These are phyloP conservation scores for Triops cancriformis DNA, from an alignment of 1,140 invertebrate species.

Conservation along the genomic window DNA sequence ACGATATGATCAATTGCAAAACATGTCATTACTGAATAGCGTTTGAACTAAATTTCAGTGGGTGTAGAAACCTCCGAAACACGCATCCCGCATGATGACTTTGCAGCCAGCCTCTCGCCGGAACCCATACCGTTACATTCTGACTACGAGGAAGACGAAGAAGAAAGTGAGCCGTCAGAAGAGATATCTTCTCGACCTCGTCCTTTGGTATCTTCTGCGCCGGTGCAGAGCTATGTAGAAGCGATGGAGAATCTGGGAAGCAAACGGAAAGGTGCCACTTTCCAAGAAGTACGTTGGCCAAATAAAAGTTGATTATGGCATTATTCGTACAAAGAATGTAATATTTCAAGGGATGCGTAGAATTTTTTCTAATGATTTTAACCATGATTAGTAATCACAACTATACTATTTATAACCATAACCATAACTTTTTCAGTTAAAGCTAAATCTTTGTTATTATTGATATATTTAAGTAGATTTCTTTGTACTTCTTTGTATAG, in stretches of 20 bases:
- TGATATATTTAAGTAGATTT: no score
- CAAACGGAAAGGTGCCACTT: not conserved
- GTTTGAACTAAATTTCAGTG: not conserved
- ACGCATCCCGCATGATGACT: not conserved
- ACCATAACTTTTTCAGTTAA: no score
- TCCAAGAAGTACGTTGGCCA: not conserved
- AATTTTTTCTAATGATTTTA: no score
- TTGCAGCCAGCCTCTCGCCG: not conserved
- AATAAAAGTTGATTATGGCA: no score
- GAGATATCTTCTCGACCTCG: not conserved
- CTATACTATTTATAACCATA: no score
- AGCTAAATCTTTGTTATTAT: no score
- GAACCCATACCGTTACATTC: not conserved
- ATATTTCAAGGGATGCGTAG: no score
- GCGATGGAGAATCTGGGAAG: not conserved
- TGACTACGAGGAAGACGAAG: not conserved
- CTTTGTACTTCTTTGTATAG: slow-evolving; percentile 14
- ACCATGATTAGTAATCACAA: no score
- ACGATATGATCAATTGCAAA: no score
- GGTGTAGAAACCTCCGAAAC: not conserved
- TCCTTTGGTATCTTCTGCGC: slow-evolving; percentile 8
- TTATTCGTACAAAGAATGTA: no score
- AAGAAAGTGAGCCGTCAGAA: not conserved
- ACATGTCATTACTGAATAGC: no score
- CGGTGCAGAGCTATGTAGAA: slow-evolving; percentile 14